Evolutionary conservation across 2,797 vertebrate genomes (phyloP), one percentile per base, ranked within the genome.

Genomic region (Valencia hispanica): DNA sequence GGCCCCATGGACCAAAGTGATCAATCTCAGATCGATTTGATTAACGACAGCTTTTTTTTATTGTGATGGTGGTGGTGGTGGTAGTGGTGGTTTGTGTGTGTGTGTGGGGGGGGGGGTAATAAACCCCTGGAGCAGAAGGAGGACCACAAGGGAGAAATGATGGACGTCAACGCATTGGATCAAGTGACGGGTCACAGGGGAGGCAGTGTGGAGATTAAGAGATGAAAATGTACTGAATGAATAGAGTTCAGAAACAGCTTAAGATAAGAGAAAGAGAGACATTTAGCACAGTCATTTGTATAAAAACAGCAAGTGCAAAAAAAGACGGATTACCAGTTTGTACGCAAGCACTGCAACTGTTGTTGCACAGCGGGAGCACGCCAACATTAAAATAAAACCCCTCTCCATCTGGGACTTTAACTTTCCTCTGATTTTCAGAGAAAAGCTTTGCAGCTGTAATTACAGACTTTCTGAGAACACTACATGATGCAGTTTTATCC

Each of bases 1-100:
- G n/a, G 66, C 79, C 85, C 69, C 69, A 68, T 66, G 72, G 81
- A 75, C 65, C 77, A 11, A 53, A 75, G 43, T 22, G 74, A 88
- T 89, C 85, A 86, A 86, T 86, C 73, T 72, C n/a, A 75, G 77
- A 91, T 89, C 77, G 66, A 75, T 85, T 76, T 88, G 83, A 92
- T 90, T 75, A 88, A 87, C 22, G 10, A 20, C 68, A 76, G 65
- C 78, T 73, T 78, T 73, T 75, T 25, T 53, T 25, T 25, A 4
- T 63, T 63, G n/a, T n/a, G 34, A 63, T 36, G 32, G 32, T 10
- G 32, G 63, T 14, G 59, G 53, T 75, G 72, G 74, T n/a, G n/a
- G n/a, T n/a, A n/a, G n/a, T n/a, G n/a, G n/a, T n/a, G n/a, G n/a
- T n/a, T n/a, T n/a, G n/a, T n/a, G n/a, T n/a, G n/a, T n/a, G n/a